Conservation (phyloP, 2,888 invertebrate species). For the Acleris holmiana region DNA sequence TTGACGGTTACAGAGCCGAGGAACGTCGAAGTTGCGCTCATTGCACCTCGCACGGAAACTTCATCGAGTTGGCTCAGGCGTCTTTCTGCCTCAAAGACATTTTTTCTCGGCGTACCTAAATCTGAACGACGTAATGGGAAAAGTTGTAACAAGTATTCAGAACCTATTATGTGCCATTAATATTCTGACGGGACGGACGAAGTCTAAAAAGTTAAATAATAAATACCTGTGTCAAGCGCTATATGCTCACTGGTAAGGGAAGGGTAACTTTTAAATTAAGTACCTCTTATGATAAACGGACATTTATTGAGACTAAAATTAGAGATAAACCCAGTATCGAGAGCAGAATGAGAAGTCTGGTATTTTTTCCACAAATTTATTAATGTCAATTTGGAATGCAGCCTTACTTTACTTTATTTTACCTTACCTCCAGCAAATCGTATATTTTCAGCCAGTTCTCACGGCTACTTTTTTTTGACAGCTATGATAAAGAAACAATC, state of each 20-base stretch:
- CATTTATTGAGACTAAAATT: too few species aligned
- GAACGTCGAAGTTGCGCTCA: slow-evolving; percentile 48
- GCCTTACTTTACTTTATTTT: too few species aligned
- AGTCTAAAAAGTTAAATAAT: slow-evolving; percentile 73
- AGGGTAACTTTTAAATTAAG: neutral
- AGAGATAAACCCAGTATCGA: too few species aligned
- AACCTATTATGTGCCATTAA: slow-evolving; percentile 80
- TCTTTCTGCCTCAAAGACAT: slow-evolving; percentile 64
- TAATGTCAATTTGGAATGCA: too few species aligned
- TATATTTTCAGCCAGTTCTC: too few species aligned
- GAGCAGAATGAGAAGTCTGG: too few species aligned
- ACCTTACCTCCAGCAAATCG: too few species aligned
- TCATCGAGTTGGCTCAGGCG: slow-evolving; percentile 62
- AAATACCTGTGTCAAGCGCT: slow-evolving; percentile 23
- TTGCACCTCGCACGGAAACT: slow-evolving; percentile 60
- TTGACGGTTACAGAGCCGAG: slow-evolving; percentile 43
- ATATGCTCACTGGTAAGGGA: neutral
- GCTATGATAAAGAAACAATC: too few species aligned
- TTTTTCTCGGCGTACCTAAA: slow-evolving; percentile 69
- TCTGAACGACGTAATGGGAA: slow-evolving; percentile 78
- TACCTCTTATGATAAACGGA: too few species aligned
- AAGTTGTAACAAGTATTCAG: slow-evolving; percentile 82
- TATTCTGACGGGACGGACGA: slow-evolving; percentile 74
- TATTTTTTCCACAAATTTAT: too few species aligned
- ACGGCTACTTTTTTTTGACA: too few species aligned